These are phyloP conservation scores for Wasmannia auropunctata DNA, from an alignment of 1,140 invertebrate species.

Conservation along the genomic window DNA sequence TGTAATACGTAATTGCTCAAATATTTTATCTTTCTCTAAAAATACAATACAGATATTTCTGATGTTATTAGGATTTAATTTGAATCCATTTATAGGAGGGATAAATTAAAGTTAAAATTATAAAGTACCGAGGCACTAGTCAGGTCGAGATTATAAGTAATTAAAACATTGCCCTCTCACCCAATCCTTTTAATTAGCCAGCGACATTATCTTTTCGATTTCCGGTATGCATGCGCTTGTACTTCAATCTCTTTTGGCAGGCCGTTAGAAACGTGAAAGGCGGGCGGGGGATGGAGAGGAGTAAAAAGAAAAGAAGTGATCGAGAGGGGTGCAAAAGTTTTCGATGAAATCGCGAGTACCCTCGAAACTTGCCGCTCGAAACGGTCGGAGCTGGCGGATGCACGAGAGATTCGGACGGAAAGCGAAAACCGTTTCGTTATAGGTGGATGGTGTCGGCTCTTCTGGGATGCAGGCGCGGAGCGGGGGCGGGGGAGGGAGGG, in stretches of 20 bases:
- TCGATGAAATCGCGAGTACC: slow-evolving; percentile 81
- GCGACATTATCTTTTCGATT: slow-evolving; percentile 53
- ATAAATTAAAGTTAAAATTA: slow-evolving; percentile 3
- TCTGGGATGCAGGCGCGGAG: slow-evolving; percentile 3
- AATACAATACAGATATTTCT: background rate
- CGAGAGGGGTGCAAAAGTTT: slow-evolving; percentile 78
- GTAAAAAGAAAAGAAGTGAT: slow-evolving; percentile 66
- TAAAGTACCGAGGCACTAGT: background rate
- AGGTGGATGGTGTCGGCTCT: slow-evolving; percentile 64
- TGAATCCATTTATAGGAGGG: background rate
- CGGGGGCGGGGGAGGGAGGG: background rate
- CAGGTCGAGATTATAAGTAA: slow-evolving; percentile 12
- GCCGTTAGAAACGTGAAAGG: slow-evolving; percentile 40
- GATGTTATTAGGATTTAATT: background rate
- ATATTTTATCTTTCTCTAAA: background rate
- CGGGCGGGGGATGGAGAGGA: background rate
- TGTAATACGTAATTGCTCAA: background rate
- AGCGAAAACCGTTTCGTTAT: slow-evolving; percentile 73
- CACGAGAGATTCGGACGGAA: slow-evolving; percentile 73
- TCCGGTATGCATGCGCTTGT: slow-evolving; percentile 44
- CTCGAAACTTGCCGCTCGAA: slow-evolving; percentile 78
- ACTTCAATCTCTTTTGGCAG: slow-evolving; percentile 33
- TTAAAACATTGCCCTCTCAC: slow-evolving; percentile 27
- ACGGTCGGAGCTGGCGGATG: slow-evolving; percentile 75
- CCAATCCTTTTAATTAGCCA: slow-evolving; percentile 50